Evolutionary conservation across 1,140 invertebrate genomes (phyloP), one percentile per base, ranked within the genome.

Genomic region (Formica selysi): DNA sequence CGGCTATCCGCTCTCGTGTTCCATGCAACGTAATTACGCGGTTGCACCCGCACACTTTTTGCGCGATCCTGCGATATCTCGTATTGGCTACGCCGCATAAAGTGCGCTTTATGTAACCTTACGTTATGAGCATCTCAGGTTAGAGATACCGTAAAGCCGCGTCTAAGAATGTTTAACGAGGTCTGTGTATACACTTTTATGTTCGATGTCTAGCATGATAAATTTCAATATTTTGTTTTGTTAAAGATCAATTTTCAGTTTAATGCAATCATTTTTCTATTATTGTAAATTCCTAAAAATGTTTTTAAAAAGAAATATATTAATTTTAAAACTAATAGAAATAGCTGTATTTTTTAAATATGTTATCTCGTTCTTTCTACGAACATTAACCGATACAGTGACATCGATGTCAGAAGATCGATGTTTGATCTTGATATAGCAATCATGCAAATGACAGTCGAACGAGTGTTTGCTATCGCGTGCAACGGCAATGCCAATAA

Each of bases 401-500:
- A 57, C 11, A 36, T 13, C 32, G 6, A 41, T 70, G 48, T 41
- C 51, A 16, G 26, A 78, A 26, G 61, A 81, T 62, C 29, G 51
- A 81, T 59, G 54, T 79, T 81, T 71, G 78, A 81, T 81, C 78
- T 81, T 38, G 26, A 71, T 71, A 57, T 38, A 81, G 26, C 67
- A 61, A 71, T 81, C 78, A 44, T 29, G 67, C 78, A 59, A 71
- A 80, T 36, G 65, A 16, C 38, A 79, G 36, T 81, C 65, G 38
- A 41, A 81, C 51, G 78, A 80, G 48, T 80, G 65, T 70, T 71
- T 68, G 19, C 78, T n/a, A 38, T 16, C 32, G 36, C 51, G 22
- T 62, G 22, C 67, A 79, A 79, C 44, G 57, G 48, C 79, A 76
- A 67, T 54, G 71, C 81, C 71, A 84, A 84, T 84, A 84, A 84